Base-by-base conservation (phyloP, 1,140 invertebrate genomes). In the Drosophila prosaltans region DNA sequence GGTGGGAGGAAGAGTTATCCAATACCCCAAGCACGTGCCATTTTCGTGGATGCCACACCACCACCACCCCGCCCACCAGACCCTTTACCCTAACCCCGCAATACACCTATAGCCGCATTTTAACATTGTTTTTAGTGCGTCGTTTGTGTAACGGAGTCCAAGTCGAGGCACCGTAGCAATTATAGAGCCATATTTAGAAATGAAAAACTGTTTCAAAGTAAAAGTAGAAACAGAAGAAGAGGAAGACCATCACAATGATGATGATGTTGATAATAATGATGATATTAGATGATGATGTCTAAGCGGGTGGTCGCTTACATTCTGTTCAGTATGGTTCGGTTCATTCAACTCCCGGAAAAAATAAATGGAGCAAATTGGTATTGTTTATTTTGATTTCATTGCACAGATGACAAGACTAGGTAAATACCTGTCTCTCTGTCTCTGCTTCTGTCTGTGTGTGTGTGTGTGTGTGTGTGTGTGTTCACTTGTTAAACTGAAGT, bases 361-460 rank as follows among this genome's bases (percentile, higher is more conserved):
- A 5, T 62, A 76, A 66, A 68, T 55, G 58, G 36, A 71, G 61
- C 54, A 62, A 67, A 55, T 45, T 24, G n/a, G 26, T 72, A 69
- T 77, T 77, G 69, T 82, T 83, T 77, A 77, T 74, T 80, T 77
- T 68, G 70, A 84, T 80, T 78, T 78, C 28, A 40, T 45, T 51
- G 63, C 43, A 60, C 65, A 51, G 21, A 61, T 41, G 39, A 76
- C 58, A 16, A 64, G 55, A 65, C 21, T 36, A 54, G 16, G 28
- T 63, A 66, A 5, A 36, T 36, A 36, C 32, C 16, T 16, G 16
- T 16, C 16, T 16, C 16, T 16, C 16, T 16, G 16, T 16, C 16
- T 16, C 16, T 16, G 16, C 16, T 16, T 16, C 16, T 16, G 16
- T 16, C 16, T 16, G 4, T 4, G 3, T 36, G 32, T 36, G 32